phyloP scores from a whole-genome alignment of 2,888 invertebrate species.

The Anticlea derivata region DNA sequence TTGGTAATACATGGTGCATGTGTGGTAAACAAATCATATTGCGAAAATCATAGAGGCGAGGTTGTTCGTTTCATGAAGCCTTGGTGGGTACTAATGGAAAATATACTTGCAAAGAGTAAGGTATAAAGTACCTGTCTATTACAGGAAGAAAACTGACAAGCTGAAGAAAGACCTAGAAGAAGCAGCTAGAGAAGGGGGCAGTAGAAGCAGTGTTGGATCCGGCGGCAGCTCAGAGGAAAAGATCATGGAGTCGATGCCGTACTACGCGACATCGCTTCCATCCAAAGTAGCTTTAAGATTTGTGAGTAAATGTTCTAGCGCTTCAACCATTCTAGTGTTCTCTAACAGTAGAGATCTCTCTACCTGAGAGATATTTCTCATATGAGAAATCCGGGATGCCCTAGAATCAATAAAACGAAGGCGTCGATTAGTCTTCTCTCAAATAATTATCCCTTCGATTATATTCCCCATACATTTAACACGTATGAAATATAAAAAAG shows the following conservation, averaged over 20 bases:
- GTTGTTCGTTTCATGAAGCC: conserved; percentile 15
- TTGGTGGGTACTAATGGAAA: conserved; percentile 17
- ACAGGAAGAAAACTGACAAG: conserved; percentile 93
- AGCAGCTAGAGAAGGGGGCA: conserved; percentile 89
- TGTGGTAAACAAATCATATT: conserved; percentile 10
- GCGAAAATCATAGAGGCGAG: conserved; percentile 7
- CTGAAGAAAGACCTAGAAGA: conserved; percentile 96
- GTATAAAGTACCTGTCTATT: conserved; percentile 48
- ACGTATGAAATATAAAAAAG: no score
- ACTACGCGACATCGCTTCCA: conserved; percentile 83
- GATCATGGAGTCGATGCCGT: conserved; percentile 71
- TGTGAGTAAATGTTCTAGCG: conserved; percentile 83
- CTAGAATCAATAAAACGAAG: no score
- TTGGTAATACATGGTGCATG: conserved; percentile 19
- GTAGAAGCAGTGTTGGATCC: conserved; percentile 69
- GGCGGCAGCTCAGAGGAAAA: conserved; percentile 69
- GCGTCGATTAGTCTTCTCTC: no score
- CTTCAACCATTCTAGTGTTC: no score
- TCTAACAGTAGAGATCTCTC: no score
- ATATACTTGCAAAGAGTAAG: background rate
- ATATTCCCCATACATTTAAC: no score
- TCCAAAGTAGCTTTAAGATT: conserved; percentile 88
- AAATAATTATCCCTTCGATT: no score
- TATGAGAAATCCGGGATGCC: no score
- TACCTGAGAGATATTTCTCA: no score